Base-by-base conservation (phyloP, 2,113 vertebrate species). In the Trachemys scripta region DNA sequence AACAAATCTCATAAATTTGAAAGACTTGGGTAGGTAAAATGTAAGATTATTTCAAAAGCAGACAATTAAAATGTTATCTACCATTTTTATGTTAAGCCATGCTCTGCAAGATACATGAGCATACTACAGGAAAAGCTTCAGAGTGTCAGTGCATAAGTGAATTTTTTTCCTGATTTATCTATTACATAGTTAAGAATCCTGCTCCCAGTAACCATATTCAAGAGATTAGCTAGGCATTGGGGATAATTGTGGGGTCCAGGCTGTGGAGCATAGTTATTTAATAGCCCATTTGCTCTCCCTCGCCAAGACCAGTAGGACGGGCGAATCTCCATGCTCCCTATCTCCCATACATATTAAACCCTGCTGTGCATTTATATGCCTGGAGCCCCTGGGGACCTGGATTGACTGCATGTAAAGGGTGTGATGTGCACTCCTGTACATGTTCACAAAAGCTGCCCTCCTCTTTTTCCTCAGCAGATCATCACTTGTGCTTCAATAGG, bases 251-350 rank as follows among this genome's bases (percentile, higher is more conserved):
- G 85, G 1, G 0, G 87, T 78, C 90, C 27, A 90, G 92, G 81
- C 88, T 94, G 91, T 29, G 53, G 85, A 95, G 90, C 94, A 84
- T 92, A 97, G 95, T 95, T 96, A 92, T 90, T 86, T 72, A 62
- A 42, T 27, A 94, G 92, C 54, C 93, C 93, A 81, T 31, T 72
- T 82, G 75, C 17, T 90, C 94, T 95, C 92, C 94, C 90, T 90
- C 25, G 4, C 62, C 80, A 95, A 96, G 72, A 50, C 65, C 75
- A 79, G 45, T 1, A 6, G 93, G 90, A 91, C 93, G 80, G 95
- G 95, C 82, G 86, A 84, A 95, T 19, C 0, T 0, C 42, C 75
- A 11, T 3, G 57, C 78, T 88, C 92, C 90, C 83, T 49, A 47
- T 92, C 76, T 51, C 38, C 38, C 38, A 72, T 78, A 82, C 49